phyloP scores from a whole-genome alignment of 1,140 invertebrate species.

The Pogonomyrmex barbatus region DNA sequence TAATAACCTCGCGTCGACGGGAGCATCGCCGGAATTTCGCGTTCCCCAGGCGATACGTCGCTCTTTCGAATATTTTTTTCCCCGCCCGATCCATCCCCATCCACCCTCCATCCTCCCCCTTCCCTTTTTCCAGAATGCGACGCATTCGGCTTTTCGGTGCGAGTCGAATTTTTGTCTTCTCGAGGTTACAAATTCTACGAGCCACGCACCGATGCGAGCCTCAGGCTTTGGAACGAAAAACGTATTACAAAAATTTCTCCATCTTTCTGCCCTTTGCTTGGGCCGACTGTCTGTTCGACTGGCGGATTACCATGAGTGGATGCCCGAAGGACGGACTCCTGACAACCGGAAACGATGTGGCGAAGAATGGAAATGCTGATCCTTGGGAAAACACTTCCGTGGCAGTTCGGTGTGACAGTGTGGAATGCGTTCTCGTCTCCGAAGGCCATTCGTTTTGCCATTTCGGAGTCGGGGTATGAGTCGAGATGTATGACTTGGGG shows the following conservation, averaged over 20 bases:
- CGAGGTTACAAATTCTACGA: constrained; percentile 16
- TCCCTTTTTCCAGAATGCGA: neutral
- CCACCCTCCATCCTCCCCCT: neutral
- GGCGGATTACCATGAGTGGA: constrained; percentile 21
- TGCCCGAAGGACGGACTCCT: constrained; percentile 26
- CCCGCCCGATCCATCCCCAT: too few species aligned
- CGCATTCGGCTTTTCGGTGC: constrained; percentile 12
- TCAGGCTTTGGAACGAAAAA: neutral
- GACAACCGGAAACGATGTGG: constrained; percentile 41
- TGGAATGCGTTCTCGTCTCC: constrained; percentile 38
- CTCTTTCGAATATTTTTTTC: constrained; percentile 18
- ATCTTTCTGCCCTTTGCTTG: neutral
- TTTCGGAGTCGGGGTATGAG: neutral
- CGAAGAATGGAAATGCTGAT: constrained; percentile 51
- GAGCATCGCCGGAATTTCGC: constrained; percentile 26
- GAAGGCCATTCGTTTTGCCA: constrained; percentile 39
- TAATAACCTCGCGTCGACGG: constrained; percentile 46
- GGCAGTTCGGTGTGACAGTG: constrained; percentile 34
- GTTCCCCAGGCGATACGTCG: neutral
- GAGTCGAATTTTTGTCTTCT: constrained; percentile 44
- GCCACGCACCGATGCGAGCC: neutral
- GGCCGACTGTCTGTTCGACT: constrained; percentile 14
- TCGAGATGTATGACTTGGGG: constrained; percentile 1
- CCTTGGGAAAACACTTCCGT: constrained; percentile 54
- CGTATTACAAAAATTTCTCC: constrained; percentile 32